Base-by-base conservation (phyloP, 2,113 vertebrate species). In the Pomatostomus ruficeps region DNA sequence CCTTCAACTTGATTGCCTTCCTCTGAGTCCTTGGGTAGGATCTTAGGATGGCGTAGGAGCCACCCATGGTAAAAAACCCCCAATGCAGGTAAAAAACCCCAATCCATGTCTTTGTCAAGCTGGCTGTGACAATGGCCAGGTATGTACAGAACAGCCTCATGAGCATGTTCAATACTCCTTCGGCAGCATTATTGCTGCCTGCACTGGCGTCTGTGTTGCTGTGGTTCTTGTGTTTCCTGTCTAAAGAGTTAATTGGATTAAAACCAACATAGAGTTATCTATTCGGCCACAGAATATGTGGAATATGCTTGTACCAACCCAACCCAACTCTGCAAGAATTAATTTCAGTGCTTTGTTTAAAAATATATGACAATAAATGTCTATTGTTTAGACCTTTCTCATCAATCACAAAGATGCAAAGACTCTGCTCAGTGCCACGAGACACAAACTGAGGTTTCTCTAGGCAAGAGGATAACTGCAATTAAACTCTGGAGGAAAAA, bases 401-500 rank as follows among this genome's bases (percentile, higher is more conserved):
- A 81, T 75, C 26, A 71, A 15, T 71, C 66, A 75, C 40, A 63
- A 81, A 55, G 25, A 71, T 42, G 52, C 1, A 6, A 87, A 43
- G 36, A 38, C 57, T 61, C 49, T 85, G 11, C 3, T 35, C 20
- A 77, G n/a, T 2, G 2, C 8, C 15, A 7, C 18, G 35, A 85
- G 40, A 62, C 26, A 24, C 0, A 1, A 61, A 62, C 8, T 43
- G 25, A n/a, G 4, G 4, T 68, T 95, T 91, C 57, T 67, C 63
- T 52, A 81, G 62, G 68, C 33, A 65, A 78, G 16, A 42, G 26
- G 12, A 51, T 45, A 89, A 81, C 51, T 48, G 61, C 43, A 77
- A 8, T 84, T 89, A 72, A 94, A 81, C 26, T 82, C 84, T 67
- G 49, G 23, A 65, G 65, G 17, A 52, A 67, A 96, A 96, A 21